Evolutionary conservation across 2,113 vertebrate genomes (phyloP), one percentile per base, ranked within the genome.

Genomic region (Rhynchomys soricoides): DNA sequence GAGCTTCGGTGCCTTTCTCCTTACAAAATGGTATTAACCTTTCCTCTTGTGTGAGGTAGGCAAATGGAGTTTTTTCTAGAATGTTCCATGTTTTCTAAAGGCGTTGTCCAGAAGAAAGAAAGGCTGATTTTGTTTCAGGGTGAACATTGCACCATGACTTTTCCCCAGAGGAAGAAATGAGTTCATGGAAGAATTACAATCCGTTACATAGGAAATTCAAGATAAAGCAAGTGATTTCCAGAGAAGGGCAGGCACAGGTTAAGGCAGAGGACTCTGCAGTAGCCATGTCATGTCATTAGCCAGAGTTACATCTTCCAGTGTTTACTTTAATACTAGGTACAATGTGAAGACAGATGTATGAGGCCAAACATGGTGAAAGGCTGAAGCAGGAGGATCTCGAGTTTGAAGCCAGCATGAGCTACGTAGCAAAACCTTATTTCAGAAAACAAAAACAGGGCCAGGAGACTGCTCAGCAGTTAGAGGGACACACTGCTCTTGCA

Each of bases 51-150:
- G 37, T 82, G 52, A 81, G 48, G 26, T 75, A 71, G 93, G 64
- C 45, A 48, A 26, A 24, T n/a, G 40, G n/a, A 74, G 15, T 71
- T 88, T 21, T 83, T 86, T 95, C 88, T 91, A 92, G 94, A 96
- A 78, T 57, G 59, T 40, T 73, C 77, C 59, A 77, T 29, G 1
- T 89, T 82, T 91, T 95, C 86, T 78, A 77, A 77, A 95, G 73
- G 68, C 13, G 16, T 55, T 70, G 45, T 93, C 26, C 45, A 26
- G 73, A 82, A 50, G 26, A 88, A 37, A 16, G 71, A 74, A 73
- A 21, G 19, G 6, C 59, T 52, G 24, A 37, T 59, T 66, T 91
- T 86, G 62, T 74, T 91, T n/a, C 16, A 71, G 68, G 77, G 29
- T 81, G 9, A 31, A 66, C 22, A 26, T 55, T 16, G 24, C 31